Percentiles rank a stretch among this genome's conserved stretches.
Evolutionary conservation across 2,888 invertebrate genomes (phyloP).

Genomic region (Limnephilus rhombicus): DNA sequence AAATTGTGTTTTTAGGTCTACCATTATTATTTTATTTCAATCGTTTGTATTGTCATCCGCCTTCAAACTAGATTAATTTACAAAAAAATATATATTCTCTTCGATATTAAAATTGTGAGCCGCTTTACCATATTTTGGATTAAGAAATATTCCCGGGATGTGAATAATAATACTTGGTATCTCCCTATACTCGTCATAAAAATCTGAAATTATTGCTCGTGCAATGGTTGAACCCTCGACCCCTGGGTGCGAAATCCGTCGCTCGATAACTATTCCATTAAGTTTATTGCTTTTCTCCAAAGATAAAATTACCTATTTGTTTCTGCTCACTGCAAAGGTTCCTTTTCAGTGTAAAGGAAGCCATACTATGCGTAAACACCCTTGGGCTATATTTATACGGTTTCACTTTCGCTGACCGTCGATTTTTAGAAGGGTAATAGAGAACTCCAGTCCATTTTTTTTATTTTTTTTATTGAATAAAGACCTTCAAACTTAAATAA

Average conservation of each 20-base stretch:
- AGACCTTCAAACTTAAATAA: too few species aligned
- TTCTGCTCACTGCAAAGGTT: not conserved
- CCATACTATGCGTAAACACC: not conserved
- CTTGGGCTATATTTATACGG: not conserved
- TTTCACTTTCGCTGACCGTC: not conserved
- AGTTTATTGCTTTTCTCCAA: not conserved
- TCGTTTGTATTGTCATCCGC: not conserved
- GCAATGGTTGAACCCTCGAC: too few species aligned
- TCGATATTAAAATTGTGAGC: too few species aligned
- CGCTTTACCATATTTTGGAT: not conserved
- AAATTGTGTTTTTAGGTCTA: constrained; percentile 3
- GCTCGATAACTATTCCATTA: not conserved
- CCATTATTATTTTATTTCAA: not conserved
- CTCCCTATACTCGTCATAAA: too few species aligned
- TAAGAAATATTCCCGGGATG: too few species aligned
- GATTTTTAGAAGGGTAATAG: not conserved
- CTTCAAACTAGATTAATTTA: not conserved
- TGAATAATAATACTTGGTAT: too few species aligned
- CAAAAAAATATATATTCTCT: not conserved
- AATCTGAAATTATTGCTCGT: too few species aligned
- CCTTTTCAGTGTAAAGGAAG: not conserved
- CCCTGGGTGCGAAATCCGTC: too few species aligned
- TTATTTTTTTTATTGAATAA: too few species aligned
- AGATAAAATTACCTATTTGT: not conserved
- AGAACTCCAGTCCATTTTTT: too few species aligned